Base-by-base conservation (phyloP, 2,797 vertebrate species). In the Manis crassicaudata region DNA sequence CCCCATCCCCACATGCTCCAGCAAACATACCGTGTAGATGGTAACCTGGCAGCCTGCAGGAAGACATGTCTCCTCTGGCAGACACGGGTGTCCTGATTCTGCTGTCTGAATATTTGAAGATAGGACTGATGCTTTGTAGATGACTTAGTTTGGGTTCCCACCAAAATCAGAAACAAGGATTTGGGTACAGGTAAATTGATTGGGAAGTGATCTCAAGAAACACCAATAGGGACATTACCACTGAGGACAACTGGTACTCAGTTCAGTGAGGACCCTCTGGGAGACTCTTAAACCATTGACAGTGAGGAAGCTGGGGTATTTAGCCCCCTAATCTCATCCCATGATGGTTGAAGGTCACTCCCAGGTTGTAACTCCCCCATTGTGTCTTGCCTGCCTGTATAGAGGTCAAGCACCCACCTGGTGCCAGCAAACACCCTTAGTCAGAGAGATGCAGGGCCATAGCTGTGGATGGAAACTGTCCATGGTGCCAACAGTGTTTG, bases 131-230 rank as follows among this genome's bases (percentile, higher is more conserved):
- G 6, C 83, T 94, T 75, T 79, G 29, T 18, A 84, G 40, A 37
- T 84, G 77, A 29, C 58, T 92, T 68, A 68, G 58, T 93, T 90
- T 92, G 32, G 14, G 17, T 91, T 91, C 32, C 50, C 75, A 80
- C 17, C 60, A 43, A 75, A 75, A 65, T 67, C 32, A 88, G 40
- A 50, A 81, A 82, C n/a, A 93, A 43, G 23, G 7, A 86, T 86
- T 90, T 87, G 46, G 14, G 27, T 73, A 5, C 56, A 83, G 29
- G n/a, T 54, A 85, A 6, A 68, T 88, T 63, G 7, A 88, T 92
- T 76, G 58, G 67, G 60, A 81, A 27, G 40, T 35, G 27, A 77
- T 77, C 37, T 76, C 46, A 90, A 68, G 20, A 83, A 86, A 83
- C 7, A 40, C 14, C 80, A 29, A 12, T 63, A 72, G 37, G 20